These are phyloP conservation scores for Limnodromus scolopaceus DNA, from an alignment of 2,797 vertebrate genomes.

Conservation along the genomic window DNA sequence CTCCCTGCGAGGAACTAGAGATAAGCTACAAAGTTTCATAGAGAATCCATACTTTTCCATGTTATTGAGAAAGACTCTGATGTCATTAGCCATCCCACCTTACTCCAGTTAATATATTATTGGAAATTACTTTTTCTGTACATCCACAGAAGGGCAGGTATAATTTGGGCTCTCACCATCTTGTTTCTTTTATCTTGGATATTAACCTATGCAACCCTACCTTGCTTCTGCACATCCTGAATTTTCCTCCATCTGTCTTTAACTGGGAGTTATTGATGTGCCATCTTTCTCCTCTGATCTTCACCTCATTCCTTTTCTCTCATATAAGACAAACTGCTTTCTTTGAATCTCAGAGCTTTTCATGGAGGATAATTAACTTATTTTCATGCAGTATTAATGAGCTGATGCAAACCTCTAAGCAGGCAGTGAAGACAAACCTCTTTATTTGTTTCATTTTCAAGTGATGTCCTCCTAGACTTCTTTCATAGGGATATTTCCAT, in stretches of 20 bases:
- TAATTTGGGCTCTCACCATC: background rate
- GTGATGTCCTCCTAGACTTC: background rate
- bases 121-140: background rate
- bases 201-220: background rate
- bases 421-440: background rate
- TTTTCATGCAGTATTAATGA: background rate
- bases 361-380: background rate
- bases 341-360: background rate
- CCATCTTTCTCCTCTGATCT: background rate
- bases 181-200: background rate
- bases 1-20: background rate
- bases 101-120: background rate
- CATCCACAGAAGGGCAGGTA: background rate
- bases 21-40: background rate
- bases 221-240: background rate
- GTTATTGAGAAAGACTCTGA: background rate
- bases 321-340: background rate
- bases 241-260: background rate
- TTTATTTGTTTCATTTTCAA: background rate
- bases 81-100: background rate
- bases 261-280: background rate
- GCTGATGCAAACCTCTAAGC: background rate
- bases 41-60: background rate
- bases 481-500: background rate
- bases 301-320: rapidly evolving